Evolutionary conservation across 1,140 invertebrate species (phyloP).

Genomic region (Ctenoplectra terminalis): DNA sequence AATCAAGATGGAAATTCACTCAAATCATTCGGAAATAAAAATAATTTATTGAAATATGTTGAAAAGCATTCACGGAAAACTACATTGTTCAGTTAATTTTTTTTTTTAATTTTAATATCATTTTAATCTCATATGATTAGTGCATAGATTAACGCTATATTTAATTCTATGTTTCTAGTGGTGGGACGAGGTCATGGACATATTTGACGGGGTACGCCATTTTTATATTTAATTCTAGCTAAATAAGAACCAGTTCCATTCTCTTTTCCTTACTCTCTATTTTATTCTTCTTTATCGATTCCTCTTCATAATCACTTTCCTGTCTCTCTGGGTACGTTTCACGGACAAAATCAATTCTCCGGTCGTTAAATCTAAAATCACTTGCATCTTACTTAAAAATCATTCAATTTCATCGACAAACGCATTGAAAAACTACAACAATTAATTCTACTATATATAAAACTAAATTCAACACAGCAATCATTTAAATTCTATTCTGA

Average conservation of each 20-base stretch:
- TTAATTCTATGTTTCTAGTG: conserved; percentile 91
- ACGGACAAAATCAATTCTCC: background rate
- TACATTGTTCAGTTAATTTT: conserved; percentile 18
- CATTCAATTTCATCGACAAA: background rate
- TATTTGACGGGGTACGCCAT: conserved; percentile 94
- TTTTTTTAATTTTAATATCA: conserved; percentile 58
- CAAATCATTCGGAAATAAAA: too few relatives aligned
- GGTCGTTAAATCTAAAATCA: too few relatives aligned
- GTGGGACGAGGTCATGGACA: conserved; percentile 96
- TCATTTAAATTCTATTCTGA: too few relatives aligned
- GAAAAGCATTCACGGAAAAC: conserved; percentile 21
- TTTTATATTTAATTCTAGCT: conserved; percentile 78
- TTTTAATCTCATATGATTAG: conserved; percentile 55
- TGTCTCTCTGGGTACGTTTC: background rate
- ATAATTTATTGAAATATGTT: too few relatives aligned
- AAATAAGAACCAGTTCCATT: conserved; percentile 48
- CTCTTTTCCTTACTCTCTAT: background rate
- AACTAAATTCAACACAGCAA: too few relatives aligned
- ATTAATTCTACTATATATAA: too few relatives aligned
- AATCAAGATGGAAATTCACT: too few relatives aligned
- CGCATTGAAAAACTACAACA: background rate
- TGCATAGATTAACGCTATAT: conserved; percentile 79
- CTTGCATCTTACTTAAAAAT: background rate
- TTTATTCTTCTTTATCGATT: conserved; percentile 1
- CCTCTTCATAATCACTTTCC: conserved; percentile 1